A percentile compares a stretch with the other conserved stretches of the same genome.
These are phyloP conservation scores for Hystrix cristata DNA, from an alignment of 2,113 vertebrate genomes.

Conservation along the genomic window DNA sequence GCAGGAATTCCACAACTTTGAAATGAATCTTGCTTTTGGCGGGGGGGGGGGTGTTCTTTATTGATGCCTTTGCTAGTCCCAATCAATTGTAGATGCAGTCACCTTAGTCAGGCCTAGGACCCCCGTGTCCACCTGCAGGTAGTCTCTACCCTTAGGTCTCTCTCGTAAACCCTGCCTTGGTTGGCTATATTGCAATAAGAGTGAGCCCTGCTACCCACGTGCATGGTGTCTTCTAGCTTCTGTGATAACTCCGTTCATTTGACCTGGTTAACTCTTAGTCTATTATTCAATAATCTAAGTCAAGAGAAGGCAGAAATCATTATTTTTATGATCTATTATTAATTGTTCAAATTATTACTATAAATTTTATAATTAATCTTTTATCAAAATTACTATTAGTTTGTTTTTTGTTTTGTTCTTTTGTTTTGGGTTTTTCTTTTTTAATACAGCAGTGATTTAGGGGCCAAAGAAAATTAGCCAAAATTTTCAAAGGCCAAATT, in stretches of 20 bases:
- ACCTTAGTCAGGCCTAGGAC: background rate
- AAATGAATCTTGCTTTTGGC: background rate
- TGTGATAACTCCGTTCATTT: background rate
- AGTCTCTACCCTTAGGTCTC: background rate
- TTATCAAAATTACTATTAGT: background rate
- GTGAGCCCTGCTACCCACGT: rapidly evolving
- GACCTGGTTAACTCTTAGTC: background rate
- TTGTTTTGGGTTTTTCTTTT: background rate
- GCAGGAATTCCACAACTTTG: no score
- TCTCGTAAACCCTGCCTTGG: background rate
- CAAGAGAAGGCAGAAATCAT: background rate
- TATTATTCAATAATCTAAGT: background rate
- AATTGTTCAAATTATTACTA: background rate
- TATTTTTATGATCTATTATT: background rate
- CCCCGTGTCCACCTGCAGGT: background rate
- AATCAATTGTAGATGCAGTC: background rate
- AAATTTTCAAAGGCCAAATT: background rate
- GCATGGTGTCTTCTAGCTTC: background rate
- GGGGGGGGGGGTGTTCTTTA: background rate
- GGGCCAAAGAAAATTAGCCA: background rate
- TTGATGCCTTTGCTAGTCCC: background rate
- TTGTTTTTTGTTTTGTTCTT: background rate
- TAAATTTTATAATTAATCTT: background rate
- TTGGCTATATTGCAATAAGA: background rate
- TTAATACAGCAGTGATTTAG: background rate